Percentiles rank a stretch among this genome's conserved stretches.
Conservation (phyloP, 2,797 vertebrate genomes). For the Diceros bicornis region DNA sequence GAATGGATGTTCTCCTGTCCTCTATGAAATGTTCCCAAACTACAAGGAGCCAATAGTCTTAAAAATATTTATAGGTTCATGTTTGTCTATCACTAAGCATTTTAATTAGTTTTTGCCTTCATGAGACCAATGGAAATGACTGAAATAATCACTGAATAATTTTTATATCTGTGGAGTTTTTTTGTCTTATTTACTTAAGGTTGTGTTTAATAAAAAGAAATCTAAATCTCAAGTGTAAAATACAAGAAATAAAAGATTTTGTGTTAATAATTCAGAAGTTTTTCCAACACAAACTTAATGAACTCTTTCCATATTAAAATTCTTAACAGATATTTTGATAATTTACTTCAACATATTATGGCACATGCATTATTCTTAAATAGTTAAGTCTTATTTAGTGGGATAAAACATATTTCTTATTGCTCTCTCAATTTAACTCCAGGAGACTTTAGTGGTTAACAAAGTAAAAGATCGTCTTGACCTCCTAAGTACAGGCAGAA, state of each 20-base stretch:
- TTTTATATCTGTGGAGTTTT: not conserved
- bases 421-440: not conserved
- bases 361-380: not conserved
- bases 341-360: not conserved
- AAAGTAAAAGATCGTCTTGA: not conserved
- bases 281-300: not conserved
- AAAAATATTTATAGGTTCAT: not conserved
- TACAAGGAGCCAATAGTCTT: not conserved
- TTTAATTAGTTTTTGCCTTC: not conserved
- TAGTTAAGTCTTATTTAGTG: not conserved
- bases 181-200: not conserved
- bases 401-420: not conserved
- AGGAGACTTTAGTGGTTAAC: not conserved
- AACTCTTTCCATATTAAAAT: not conserved
- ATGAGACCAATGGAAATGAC: not conserved
- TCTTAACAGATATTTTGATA: not conserved
- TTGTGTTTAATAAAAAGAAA: constrained; percentile 48
- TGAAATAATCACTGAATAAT: not conserved
- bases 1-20: not conserved
- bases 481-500: not conserved
- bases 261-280: not conserved
- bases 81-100: not conserved
- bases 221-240: not conserved
- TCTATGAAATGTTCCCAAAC: not conserved
- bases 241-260: not conserved